Percentiles rank a stretch among this genome's conserved stretches.
These are phyloP conservation scores for Paraescarpia echinospica DNA, from an alignment of 1,140 invertebrate species.

Conservation along the genomic window DNA sequence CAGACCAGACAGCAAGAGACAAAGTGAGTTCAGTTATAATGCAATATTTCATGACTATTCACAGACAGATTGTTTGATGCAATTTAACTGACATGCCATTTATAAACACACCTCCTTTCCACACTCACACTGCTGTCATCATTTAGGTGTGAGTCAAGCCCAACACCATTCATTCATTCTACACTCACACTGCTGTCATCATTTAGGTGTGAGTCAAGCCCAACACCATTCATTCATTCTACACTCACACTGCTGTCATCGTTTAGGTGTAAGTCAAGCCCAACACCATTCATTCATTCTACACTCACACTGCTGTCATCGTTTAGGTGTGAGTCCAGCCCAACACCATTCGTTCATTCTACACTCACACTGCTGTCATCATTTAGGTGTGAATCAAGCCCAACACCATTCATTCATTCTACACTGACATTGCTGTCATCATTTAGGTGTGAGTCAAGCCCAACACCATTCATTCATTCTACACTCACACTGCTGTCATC, in stretches of 20 bases:
- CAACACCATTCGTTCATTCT: background rate
- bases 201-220: no score
- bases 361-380: background rate
- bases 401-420: background rate
- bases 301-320: background rate
- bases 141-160: background rate
- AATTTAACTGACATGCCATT: background rate
- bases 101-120: background rate
- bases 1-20: conserved; percentile 12
- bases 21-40: background rate
- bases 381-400: background rate
- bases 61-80: background rate
- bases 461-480: background rate
- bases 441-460: background rate
- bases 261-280: no score
- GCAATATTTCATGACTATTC: background rate
- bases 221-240: no score
- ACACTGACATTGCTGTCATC: background rate
- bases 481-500: background rate
- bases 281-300: background rate
- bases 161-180: no score
- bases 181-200: no score
- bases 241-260: no score
- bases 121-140: background rate
- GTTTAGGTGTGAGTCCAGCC: background rate